Base-by-base conservation (phyloP, 1,140 invertebrate species). In the Ostrea denselamellosa region DNA sequence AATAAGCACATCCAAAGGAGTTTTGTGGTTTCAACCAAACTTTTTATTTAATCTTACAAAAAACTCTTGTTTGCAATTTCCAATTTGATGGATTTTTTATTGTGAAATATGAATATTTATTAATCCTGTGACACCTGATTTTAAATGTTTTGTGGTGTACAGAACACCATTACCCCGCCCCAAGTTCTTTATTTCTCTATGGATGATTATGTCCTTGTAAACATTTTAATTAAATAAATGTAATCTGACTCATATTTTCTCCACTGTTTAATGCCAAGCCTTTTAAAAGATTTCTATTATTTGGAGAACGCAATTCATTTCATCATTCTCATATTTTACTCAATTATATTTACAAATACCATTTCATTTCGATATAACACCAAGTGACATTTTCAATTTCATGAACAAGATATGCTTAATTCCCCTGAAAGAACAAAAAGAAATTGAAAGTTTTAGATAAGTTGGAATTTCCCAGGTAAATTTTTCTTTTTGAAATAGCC, bases 381-480 rank as follows among this genome's bases (percentile, higher is more conserved):
- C 68, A 77, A 77, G 68, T 77, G 68, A 77, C 68, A 34, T 77
- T 77, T 77, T 77, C 68, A 77, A 77, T 77, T 77, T 77, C 25
- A 28, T 34, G 14, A 77, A 77, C 25, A 77, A 77, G 68, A 28
- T 17, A 14, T 25, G 25, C 14, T 77, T 77, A 77, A 77, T 77
- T 77, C 22, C 25, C 25, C 14, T 34, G 28, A 9, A 77, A 14
- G 68, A 25, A 34, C 25, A 28, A 28, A 14, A 34, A 77, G 25
- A 77, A 34, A 25, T 68, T 17, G 68, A 77, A 28, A 77, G 68
- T 77, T 77, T 77, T 17, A 25, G 25, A 77, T 77, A 14, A 28
- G 25, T 77, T 28, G 68, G 68, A 77, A 77, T 77, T 77, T 77
- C 68, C 68, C 68, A 77, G 68, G 25, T 77, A 77, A 77, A 77